Evolutionary conservation across 2,113 vertebrate species (phyloP), one percentile per base, ranked within the genome.

Genomic region (Condylura cristata): DNA sequence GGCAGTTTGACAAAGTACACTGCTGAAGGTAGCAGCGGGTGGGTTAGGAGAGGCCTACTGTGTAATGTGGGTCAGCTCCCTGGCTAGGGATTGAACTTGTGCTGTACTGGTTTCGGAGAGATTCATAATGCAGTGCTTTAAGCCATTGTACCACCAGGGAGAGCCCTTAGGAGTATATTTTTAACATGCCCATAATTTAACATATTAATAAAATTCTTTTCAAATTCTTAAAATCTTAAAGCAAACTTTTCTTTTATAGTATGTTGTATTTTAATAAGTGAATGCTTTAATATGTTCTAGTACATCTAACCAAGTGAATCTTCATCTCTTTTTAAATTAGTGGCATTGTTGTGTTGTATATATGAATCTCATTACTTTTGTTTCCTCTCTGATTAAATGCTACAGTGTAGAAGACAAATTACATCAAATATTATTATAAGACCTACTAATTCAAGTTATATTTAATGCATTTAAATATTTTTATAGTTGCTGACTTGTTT

Each of bases 401-500:
- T 89, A 44, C 39, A 58, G 11, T 75, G 78, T 51, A 61, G 37
- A 91, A 90, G 39, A 81, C 60, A 87, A 84, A 2, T 28, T 75
- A 18, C 6, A 74, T 37, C 92, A 88, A 65, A 56, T 56, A 79
- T 37, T 87, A 79, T 44, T 83, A 74, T 61, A 83, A 83, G 26
- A 41, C 46, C 60, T 85, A 71, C 90, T 95, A 90, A 89, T 44
- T 93, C 11, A 63, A 71, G 48, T 74, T 75, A 39, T 56, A 66
- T 80, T 28, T 53, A 94, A 83, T 44, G 85, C 0, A 32, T 96
- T 96, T 70, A 92, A 76, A n/a, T 84, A 78, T 84, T 87, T 46
- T 61, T 22, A 8, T 84, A 61, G 61, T 95, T 96, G 81, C 66
- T 78, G 92, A 0, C 6, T 86, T 63, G 13, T 32, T 79, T 93